Evolutionary conservation across 2,113 vertebrate species (phyloP).

Genomic region (Chloropsis cyanopogon): DNA sequence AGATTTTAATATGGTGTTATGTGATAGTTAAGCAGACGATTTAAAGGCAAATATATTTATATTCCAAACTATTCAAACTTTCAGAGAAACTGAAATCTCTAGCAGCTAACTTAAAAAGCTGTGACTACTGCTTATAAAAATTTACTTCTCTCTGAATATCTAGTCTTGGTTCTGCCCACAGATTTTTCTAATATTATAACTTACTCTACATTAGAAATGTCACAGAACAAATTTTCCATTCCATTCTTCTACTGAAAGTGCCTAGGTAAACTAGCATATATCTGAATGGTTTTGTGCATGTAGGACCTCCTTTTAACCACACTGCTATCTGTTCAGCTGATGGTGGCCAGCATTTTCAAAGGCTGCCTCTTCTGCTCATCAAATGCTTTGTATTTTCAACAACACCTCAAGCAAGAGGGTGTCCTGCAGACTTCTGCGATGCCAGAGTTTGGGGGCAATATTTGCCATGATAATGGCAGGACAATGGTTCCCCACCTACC

Average conservation of each 20-base stretch:
- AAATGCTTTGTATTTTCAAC: neutral
- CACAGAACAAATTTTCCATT: neutral
- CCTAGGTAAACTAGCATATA: neutral
- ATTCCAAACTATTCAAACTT: neutral
- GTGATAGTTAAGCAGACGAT: neutral
- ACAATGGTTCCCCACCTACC: neutral
- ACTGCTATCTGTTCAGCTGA: neutral
- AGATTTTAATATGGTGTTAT: neutral
- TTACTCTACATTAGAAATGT: slow-evolving; percentile 15
- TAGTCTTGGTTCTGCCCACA: slow-evolving; percentile 3
- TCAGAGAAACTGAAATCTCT: neutral
- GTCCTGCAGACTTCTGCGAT: neutral
- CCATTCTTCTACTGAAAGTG: neutral
- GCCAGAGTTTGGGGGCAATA: neutral
- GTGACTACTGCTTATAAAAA: neutral
- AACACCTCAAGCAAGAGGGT: neutral
- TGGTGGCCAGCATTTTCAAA: neutral
- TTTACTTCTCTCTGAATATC: slow-evolving; percentile 9
- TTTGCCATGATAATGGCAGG: neutral
- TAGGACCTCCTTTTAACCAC: neutral
- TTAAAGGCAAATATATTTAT: neutral
- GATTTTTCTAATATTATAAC: slow-evolving; percentile 36
- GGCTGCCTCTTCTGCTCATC: neutral
- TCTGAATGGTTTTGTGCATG: neutral
- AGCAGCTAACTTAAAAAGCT: neutral